Evolutionary conservation across 2,797 vertebrate genomes (phyloP).

Genomic region (Spatula versicolor): DNA sequence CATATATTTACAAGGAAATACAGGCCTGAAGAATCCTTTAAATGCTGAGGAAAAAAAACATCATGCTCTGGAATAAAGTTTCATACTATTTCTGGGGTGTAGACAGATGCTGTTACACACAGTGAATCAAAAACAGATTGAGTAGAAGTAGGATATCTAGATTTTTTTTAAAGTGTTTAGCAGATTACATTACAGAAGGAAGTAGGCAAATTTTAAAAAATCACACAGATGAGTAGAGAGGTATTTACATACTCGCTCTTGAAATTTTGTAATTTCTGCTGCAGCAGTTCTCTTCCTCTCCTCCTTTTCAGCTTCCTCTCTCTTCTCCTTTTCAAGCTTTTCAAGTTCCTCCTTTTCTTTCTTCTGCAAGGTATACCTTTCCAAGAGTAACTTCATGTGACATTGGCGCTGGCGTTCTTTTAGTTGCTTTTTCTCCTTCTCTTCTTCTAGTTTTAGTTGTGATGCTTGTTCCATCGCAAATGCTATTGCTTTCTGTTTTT

Average conservation of each 20-base stretch:
- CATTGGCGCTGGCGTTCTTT: constrained; percentile 80
- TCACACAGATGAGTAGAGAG: neutral
- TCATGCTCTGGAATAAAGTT: neutral
- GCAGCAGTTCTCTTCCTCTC: constrained; percentile 79
- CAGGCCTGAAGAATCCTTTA: neutral
- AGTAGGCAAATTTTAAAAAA: neutral
- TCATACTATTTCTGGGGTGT: neutral
- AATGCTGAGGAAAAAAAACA: neutral
- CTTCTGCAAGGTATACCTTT: constrained; percentile 79
- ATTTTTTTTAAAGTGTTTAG: neutral
- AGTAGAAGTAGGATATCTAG: neutral
- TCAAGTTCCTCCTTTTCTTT: constrained; percentile 62
- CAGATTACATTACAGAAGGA: neutral
- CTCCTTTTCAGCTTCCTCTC: constrained; percentile 72
- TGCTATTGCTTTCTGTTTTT: constrained; percentile 78
- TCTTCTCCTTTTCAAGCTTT: constrained; percentile 75
- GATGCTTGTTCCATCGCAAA: constrained; percentile 77
- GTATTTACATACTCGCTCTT: neutral
- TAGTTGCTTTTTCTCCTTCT: constrained; percentile 78
- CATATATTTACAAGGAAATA: neutral
- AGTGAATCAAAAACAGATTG: neutral
- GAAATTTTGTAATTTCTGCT: constrained; percentile 71
- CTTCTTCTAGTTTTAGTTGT: constrained; percentile 79
- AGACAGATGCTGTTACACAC: neutral
- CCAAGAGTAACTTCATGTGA: constrained; percentile 82